A percentile compares a stretch with the other conserved stretches of the same genome.
Conservation (phyloP, 2,797 vertebrate genomes). For the Tenualosa ilisha region DNA sequence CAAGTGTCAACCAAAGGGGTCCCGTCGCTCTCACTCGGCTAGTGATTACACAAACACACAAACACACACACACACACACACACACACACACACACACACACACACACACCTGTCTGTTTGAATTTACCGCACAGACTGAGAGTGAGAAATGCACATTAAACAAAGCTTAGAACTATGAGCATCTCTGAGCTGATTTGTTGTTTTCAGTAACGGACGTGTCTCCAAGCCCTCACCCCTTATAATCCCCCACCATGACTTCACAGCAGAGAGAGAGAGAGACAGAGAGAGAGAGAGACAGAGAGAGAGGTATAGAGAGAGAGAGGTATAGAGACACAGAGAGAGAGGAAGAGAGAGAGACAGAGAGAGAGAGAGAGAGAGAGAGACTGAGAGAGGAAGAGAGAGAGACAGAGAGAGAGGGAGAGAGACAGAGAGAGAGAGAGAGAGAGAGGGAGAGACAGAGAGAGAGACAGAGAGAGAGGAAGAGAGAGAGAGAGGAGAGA, state of each 20-base stretch:
- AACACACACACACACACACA: not conserved
- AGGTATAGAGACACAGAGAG: no score
- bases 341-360: no score
- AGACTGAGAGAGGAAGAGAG: no score
- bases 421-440: no score
- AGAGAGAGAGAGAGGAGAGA: not conserved
- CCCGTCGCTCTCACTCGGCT: not conserved
- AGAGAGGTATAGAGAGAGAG: no score
- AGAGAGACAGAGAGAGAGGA: no score
- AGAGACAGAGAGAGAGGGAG: no score
- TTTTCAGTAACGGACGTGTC: not conserved
- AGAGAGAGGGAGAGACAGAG: no score
- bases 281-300: no score
- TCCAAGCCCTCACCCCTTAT: no score
- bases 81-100: not conserved
- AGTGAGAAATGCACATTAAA: not conserved
- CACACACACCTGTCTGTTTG: not conserved
- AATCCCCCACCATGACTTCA: not conserved
- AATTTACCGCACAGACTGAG: not conserved
- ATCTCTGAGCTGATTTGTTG: not conserved
- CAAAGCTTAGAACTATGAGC: not conserved
- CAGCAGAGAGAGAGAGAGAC: no score
- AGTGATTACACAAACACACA: not conserved
- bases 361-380: no score
- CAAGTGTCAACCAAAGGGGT: constrained; percentile 13